Percentiles rank a stretch among this genome's conserved stretches.
phyloP scores from a whole-genome alignment of 2,797 vertebrate genomes.

The Thripadectes ignobilis region DNA sequence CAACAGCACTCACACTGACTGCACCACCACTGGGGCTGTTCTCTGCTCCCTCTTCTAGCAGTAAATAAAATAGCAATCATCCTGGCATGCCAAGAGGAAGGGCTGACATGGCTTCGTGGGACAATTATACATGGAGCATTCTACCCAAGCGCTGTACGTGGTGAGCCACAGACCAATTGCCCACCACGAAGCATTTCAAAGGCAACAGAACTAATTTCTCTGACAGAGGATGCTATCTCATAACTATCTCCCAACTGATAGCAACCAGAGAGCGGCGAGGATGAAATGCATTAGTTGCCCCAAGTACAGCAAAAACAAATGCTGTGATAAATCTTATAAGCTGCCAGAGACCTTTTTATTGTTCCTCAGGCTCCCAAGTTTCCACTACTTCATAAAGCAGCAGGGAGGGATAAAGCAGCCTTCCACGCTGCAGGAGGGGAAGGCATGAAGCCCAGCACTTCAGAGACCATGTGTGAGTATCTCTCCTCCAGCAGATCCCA shows the following conservation, averaged over 20 bases:
- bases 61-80: neutral
- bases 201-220: neutral
- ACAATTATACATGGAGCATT: neutral
- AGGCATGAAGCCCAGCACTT: neutral
- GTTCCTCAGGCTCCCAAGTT: neutral
- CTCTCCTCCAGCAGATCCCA: neutral
- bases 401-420: neutral
- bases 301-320: slow-evolving; percentile 1
- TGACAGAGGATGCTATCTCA: neutral
- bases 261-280: neutral
- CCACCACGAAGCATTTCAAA: neutral
- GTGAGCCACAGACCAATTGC: neutral
- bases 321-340: neutral
- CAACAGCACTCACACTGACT: neutral
- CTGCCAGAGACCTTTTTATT: neutral
- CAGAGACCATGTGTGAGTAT: neutral
- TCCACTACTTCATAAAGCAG: slow-evolving; percentile 17
- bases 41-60: neutral
- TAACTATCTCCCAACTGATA: neutral
- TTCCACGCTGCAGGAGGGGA: neutral
- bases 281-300: neutral
- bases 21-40: neutral
- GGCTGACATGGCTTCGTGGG: neutral
- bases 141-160: neutral
- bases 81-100: fast-evolving